phyloP scores from a whole-genome alignment of 2,888 invertebrate species.

The Cataglyphis altisquamis region DNA sequence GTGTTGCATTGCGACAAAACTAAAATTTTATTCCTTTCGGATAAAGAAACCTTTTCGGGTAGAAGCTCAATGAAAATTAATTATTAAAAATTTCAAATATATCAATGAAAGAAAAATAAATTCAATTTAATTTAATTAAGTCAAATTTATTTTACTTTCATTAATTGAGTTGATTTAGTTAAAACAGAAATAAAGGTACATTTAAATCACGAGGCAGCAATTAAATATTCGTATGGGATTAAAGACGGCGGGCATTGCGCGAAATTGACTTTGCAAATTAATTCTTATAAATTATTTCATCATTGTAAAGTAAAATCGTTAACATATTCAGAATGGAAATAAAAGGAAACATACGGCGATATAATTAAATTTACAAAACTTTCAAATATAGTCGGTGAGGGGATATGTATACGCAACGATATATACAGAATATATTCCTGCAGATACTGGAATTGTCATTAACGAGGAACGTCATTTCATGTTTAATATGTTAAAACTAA shows the following conservation, averaged over 20 bases:
- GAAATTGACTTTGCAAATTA: conserved; percentile 21
- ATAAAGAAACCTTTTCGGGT: neutral
- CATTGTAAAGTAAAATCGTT: conserved; percentile 1
- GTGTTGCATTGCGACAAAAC: neutral
- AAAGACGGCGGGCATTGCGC: conserved; percentile 3
- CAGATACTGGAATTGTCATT: neutral
- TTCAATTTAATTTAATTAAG: conserved; percentile 12
- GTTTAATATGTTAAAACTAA: neutral
- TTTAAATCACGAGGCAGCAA: neutral
- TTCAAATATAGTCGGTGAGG: neutral
- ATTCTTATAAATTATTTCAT: conserved; percentile 12
- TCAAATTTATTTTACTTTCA: neutral
- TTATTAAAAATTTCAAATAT: neutral
- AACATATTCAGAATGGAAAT: neutral
- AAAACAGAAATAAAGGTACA: neutral
- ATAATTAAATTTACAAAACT: neutral
- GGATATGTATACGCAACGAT: neutral
- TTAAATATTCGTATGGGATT: neutral
- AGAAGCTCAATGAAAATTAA: neutral
- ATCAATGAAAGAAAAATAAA: neutral
- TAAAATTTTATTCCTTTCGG: neutral
- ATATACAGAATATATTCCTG: neutral
- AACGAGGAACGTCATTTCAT: neutral
- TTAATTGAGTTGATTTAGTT: neutral
- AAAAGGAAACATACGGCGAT: neutral